A percentile compares a stretch with the other conserved stretches of the same genome.
phyloP scores from a whole-genome alignment of 2,888 invertebrate genomes.

The Macrostomum cliftonense region DNA sequence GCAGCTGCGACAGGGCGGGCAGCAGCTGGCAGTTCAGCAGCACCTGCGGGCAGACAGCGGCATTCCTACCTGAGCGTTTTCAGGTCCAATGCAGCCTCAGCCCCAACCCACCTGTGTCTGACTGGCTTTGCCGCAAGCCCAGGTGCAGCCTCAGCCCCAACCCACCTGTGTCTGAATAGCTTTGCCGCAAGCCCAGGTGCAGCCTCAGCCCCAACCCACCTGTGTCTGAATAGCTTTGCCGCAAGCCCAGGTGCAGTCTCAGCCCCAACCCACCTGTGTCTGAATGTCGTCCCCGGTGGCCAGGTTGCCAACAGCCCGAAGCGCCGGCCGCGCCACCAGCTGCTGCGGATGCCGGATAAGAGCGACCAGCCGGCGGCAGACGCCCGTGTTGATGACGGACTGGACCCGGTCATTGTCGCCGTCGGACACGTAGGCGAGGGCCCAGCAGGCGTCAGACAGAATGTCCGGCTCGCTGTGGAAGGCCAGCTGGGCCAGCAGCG shows the following conservation, averaged over 20 bases:
- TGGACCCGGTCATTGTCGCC: slow-evolving; percentile 94
- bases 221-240: too few relatives aligned
- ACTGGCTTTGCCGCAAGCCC: too few relatives aligned
- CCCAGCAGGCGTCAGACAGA: slow-evolving; percentile 84
- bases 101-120: background rate
- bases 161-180: too few relatives aligned
- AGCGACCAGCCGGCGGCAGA: slow-evolving; percentile 59
- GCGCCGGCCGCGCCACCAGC: slow-evolving; percentile 49
- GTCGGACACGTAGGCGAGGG: slow-evolving; percentile 79
- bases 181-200: too few relatives aligned
- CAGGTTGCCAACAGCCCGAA: slow-evolving; percentile 89
- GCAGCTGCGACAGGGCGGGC: slow-evolving; percentile 58
- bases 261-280: slow-evolving; percentile 47
- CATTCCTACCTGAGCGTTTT: too few relatives aligned
- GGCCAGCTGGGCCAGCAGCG: slow-evolving; percentile 64
- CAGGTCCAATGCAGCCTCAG: too few relatives aligned
- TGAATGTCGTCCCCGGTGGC: slow-evolving; percentile 89
- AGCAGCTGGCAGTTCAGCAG: slow-evolving; percentile 74
- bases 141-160: too few relatives aligned
- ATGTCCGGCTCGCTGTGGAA: slow-evolving; percentile 73
- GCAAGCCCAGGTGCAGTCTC: too few relatives aligned
- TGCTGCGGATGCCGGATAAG: slow-evolving; percentile 41
- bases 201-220: too few relatives aligned
- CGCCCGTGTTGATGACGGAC: slow-evolving; percentile 82
- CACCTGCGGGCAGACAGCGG: slow-evolving; percentile 36